Base-by-base conservation (phyloP, 2,113 vertebrate species). In the Suncus etruscus region DNA sequence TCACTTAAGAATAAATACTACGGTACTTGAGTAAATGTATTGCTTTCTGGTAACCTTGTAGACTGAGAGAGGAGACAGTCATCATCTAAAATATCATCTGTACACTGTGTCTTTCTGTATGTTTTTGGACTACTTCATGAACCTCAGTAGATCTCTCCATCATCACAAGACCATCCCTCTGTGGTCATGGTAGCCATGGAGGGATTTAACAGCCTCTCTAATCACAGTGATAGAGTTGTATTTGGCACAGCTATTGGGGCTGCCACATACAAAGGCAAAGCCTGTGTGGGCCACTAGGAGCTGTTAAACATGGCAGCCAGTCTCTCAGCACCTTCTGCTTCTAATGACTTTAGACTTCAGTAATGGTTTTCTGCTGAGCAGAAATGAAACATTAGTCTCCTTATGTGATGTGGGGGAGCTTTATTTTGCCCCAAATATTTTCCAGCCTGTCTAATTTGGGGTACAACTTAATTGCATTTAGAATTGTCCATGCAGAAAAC, bases 401-500 rank as follows among this genome's bases (percentile, higher is more conserved):
- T 8, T 66, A 9, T 72, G 4, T 68, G 10, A 12, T 29, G 27
- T 7, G 31, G 31, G 16, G 8, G 27, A 32, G 65, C 47, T 31
- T 2, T n/a, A 1, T 18, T 6, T 45, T 25, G 24, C 24, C 68
- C 48, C 11, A 50, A 79, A n/a, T 65, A 81, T 87, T 86, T 84
- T 93, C 86, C 54, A 72, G 24, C 27, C 31, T 63, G 16, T 68
- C 86, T 85, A 88, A 51, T 90, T 93, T 87, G 11, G 81, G 66
- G 50, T 66, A 83, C 45, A 83, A 65, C 68, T 91, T 95, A 83
- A 95, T 48, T 81, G 69, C 8, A 74, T 73, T 77, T 69, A 77
- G 73, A 76, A 88, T 65, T 72, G 51, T 16, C 68, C 74, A 65
- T 27, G 32, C 86, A 94, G 88, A 78, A 95, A 92, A 80, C 70